Evolutionary conservation across 1,140 invertebrate genomes (phyloP), one percentile per base, ranked within the genome.

Genomic region (Asbolus verrucosus): DNA sequence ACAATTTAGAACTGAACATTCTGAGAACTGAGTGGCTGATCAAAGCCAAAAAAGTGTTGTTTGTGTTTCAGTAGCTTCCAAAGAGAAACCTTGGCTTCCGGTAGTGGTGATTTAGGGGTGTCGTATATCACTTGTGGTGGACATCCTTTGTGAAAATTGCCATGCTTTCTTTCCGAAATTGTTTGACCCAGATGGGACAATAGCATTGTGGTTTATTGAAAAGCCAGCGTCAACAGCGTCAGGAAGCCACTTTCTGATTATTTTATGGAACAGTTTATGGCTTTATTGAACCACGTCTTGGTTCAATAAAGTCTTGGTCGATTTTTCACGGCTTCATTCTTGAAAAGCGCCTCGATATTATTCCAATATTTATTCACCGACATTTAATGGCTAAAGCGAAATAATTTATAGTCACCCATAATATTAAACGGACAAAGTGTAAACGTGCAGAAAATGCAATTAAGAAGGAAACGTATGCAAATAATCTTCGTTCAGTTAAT

Each of bases 241-340:
- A 54, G 24, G 61, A 39, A 63, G 61, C 61, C 14, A 63, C 61
- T 63, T 63, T 63, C 33, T 63, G 39, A 63, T 63, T 63, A 63
- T 39, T 63, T 63, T 63, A 63, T 50, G 43, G 2, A 6, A 36
- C 33, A 36, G 5, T 36, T 24, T 50, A 11, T 50, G 19, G 43
- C 43, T 50, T 19, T 21, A 19, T 21, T 50, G 43, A 50, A 19
- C 33, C 33, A 11, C 0, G 11, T 36, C n/a, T n/a, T n/a, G n/a
- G n/a, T n/a, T n/a, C n/a, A n/a, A n/a, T 11, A 36, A 36, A 2
- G 33, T 2, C 33, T 36, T 11, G 24, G 33, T 36, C n/a, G 33
- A 36, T 36, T 36, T 36, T 36, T 36, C 33, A 36, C 33, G 33
- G 33, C 11, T 36, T n/a, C 11, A n/a, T 36, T 36, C 33, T 36